Conservation (phyloP, 1,140 invertebrate species). For the Dysdera silvatica region DNA sequence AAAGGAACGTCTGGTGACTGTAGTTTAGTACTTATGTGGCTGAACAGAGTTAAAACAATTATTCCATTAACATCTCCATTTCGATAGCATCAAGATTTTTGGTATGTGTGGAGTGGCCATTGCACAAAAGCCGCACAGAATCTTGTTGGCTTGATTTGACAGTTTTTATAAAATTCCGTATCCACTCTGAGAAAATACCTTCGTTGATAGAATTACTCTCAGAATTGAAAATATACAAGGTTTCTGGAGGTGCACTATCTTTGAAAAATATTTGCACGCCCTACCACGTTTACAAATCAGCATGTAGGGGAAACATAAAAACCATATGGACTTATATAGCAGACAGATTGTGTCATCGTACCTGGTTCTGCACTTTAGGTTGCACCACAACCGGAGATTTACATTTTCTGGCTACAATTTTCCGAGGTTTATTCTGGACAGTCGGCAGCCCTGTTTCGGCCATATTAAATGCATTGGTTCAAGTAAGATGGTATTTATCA, state of each 20-base stretch:
- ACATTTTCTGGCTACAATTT: too few species aligned
- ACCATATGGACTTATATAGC: too few species aligned
- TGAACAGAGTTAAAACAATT: neutral
- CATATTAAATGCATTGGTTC: neutral
- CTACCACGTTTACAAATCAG: neutral
- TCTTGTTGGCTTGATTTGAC: neutral
- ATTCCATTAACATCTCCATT: neutral
- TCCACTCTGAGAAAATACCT: neutral
- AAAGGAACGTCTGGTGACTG: neutral
- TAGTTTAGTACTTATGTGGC: neutral
- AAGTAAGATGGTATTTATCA: neutral
- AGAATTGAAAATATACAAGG: neutral
- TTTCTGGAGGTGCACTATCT: neutral
- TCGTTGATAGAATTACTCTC: neutral
- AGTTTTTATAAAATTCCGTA: neutral
- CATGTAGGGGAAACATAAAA: neutral
- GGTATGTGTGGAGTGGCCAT: neutral
- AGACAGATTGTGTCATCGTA: too few species aligned
- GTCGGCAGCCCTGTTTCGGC: neutral
- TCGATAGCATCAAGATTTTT: neutral
- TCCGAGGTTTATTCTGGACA: neutral
- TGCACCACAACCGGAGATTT: too few species aligned
- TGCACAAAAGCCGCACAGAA: neutral
- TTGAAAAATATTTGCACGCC: neutral
- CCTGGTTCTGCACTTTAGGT: too few species aligned